phyloP scores from a whole-genome alignment of 2,888 invertebrate genomes.

The Drosophila suboccidentalis region DNA sequence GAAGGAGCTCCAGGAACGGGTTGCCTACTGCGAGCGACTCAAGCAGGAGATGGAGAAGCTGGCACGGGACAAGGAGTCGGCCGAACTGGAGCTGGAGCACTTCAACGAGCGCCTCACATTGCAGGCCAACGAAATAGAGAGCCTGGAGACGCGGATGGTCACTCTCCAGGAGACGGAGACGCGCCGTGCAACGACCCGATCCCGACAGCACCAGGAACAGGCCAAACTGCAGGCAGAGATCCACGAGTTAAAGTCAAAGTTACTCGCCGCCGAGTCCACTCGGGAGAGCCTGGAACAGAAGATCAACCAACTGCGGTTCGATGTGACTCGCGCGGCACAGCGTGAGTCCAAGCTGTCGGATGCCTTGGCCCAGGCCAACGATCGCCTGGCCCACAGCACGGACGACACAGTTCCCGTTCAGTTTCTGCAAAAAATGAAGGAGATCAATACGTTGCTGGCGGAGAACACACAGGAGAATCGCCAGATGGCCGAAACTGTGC shows the following conservation, averaged over 20 bases:
- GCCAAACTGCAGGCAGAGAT: constrained; percentile 82
- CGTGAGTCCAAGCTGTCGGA: constrained; percentile 84
- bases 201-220: constrained; percentile 83
- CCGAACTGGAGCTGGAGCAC: constrained; percentile 84
- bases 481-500: constrained; percentile 86
- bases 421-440: constrained; percentile 86
- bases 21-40: constrained; percentile 85
- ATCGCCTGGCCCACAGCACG: constrained; percentile 66
- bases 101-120: constrained; percentile 83
- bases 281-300: constrained; percentile 79
- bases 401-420: constrained; percentile 84
- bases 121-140: constrained; percentile 86
- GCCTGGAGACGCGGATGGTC: constrained; percentile 86
- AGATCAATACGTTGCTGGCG: constrained; percentile 86
- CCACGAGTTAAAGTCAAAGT: constrained; percentile 80
- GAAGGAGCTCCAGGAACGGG: constrained; percentile 84
- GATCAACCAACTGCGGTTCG: constrained; percentile 81
- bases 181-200: constrained; percentile 79
- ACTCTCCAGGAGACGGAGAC: constrained; percentile 85
- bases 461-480: constrained; percentile 87
- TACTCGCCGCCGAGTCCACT: constrained; percentile 73
- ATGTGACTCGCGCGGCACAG: constrained; percentile 83
- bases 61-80: constrained; percentile 82
- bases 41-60: constrained; percentile 85
- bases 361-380: constrained; percentile 81